Evolutionary conservation across 2,113 vertebrate species (phyloP), one percentile per base, ranked within the genome.

Genomic region (Aldabrachelys gigantea): DNA sequence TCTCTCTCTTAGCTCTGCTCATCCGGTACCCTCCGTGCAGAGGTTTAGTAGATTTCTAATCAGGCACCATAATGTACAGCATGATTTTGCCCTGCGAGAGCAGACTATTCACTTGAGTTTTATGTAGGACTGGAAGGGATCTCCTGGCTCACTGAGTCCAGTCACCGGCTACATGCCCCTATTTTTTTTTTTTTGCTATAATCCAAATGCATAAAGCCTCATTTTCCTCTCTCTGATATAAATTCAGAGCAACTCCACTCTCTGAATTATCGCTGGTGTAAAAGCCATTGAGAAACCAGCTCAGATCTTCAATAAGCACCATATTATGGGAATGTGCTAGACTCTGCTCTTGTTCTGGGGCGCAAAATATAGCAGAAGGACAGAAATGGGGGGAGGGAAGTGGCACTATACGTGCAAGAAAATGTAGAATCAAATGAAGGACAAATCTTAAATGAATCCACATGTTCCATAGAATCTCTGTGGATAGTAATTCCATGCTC

Each of bases 61-160:
- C 38, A 0, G 0, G n/a, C 49, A 13, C 4, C 1, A 1, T 0
- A 3, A 5, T 0, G 25, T 50, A 0, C 1, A 3, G 5, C 35
- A 54, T 75, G 3, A n/a, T 47, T 38, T 76, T 44, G 50, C 10
- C 24, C 65, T n/a, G 50, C 13, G 4, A n/a, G 78, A 59, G 62
- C n/a, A 0, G 12, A 27, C 24, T 78, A 9, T 0, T 8, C 47
- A 50, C 0, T 6, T 27, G 31, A n/a, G 35, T 13, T 5, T 35
- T 53, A 24, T 31, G 10, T 80, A 78, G 8, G 3, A 0, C 24
- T 35, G 50, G 79, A 47, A 47, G 35, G 65, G n/a, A 22, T 72
- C 19, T 72, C 8, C 65, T 72, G 65, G 65, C 17, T 38, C 19
- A 72, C 10, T 22, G n/a, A 69, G 9, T 38, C n/a, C 65, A 72